These are phyloP conservation scores for Gambelia wislizenii DNA, from an alignment of 2,797 vertebrate species.

Conservation along the genomic window DNA sequence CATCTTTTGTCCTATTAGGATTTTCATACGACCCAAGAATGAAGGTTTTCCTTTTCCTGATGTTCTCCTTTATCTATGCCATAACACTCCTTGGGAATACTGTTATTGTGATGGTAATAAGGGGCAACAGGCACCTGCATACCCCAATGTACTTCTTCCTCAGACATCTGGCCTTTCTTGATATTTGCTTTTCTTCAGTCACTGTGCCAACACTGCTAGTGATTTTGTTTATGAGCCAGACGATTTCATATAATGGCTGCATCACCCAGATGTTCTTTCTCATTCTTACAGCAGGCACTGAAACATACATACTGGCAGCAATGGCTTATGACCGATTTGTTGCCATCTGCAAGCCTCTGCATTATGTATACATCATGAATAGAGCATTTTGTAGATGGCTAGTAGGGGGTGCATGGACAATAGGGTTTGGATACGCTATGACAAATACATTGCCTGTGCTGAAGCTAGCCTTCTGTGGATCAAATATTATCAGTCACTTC, in stretches of 20 bases:
- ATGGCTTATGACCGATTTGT: slow-evolving; percentile 75
- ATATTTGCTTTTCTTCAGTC: slow-evolving; percentile 71
- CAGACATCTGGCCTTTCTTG: slow-evolving; percentile 58
- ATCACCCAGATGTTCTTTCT: slow-evolving; percentile 69
- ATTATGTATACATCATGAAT: slow-evolving; percentile 61
- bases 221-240: slow-evolving; percentile 60
- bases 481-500: no score
- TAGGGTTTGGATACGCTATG: slow-evolving; percentile 61
- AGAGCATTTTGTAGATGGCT: slow-evolving; percentile 46
- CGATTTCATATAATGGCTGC: slow-evolving; percentile 10
- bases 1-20: no score
- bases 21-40: no score
- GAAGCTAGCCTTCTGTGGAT: no score
- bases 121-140: no score
- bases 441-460: slow-evolving; percentile 49
- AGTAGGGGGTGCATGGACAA: slow-evolving; percentile 48
- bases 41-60: no score
- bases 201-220: slow-evolving; percentile 67
- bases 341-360: slow-evolving; percentile 69
- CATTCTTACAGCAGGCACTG: slow-evolving; percentile 62
- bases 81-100: neutral
- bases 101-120: no score
- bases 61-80: no score
- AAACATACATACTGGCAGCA: slow-evolving; percentile 63
- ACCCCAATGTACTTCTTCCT: no score